Evolutionary conservation across 2,113 vertebrate species (phyloP).

Genomic region (Gadus chalcogrammus): DNA sequence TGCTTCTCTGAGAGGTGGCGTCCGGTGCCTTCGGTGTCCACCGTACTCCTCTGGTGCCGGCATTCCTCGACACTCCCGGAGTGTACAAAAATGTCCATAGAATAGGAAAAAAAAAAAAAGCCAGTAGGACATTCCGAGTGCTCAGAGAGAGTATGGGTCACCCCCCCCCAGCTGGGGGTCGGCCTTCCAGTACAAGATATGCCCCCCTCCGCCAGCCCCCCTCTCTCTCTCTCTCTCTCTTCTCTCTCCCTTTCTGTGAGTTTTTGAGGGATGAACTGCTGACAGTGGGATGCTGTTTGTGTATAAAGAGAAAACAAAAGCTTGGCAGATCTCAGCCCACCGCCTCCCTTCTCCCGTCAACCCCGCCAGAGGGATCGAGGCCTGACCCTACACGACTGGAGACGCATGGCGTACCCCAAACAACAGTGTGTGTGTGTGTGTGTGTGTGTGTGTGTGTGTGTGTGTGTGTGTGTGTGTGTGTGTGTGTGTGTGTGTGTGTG

Average conservation of each 20-base stretch:
- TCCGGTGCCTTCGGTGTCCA: no score
- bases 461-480: neutral
- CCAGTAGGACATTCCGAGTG: neutral
- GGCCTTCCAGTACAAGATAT: constrained; percentile 39
- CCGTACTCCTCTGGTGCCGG: no score
- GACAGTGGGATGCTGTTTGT: constrained; percentile 69
- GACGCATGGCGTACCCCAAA: constrained; percentile 40
- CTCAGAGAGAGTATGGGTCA: constrained; percentile 22
- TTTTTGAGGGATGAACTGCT: constrained; percentile 67
- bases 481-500: constrained; percentile 24
- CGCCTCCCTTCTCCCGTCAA: constrained; percentile 45
- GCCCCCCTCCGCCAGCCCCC: constrained; percentile 15
- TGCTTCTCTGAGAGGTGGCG: no score
- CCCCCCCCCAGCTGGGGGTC: constrained; percentile 38
- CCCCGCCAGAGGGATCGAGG: constrained; percentile 42
- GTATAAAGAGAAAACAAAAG: constrained; percentile 63
- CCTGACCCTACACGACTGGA: constrained; percentile 42
- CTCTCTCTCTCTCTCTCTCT: no score
- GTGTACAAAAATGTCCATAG: neutral
- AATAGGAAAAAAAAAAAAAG: constrained; percentile 21
- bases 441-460: constrained; percentile 12
- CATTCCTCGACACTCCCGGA: no score
- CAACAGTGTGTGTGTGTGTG: constrained; percentile 29
- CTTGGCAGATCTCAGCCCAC: constrained; percentile 64
- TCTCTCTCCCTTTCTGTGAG: no score